Evolutionary conservation across 2,797 vertebrate species (phyloP).

Genomic region (Luscinia megarhynchos): DNA sequence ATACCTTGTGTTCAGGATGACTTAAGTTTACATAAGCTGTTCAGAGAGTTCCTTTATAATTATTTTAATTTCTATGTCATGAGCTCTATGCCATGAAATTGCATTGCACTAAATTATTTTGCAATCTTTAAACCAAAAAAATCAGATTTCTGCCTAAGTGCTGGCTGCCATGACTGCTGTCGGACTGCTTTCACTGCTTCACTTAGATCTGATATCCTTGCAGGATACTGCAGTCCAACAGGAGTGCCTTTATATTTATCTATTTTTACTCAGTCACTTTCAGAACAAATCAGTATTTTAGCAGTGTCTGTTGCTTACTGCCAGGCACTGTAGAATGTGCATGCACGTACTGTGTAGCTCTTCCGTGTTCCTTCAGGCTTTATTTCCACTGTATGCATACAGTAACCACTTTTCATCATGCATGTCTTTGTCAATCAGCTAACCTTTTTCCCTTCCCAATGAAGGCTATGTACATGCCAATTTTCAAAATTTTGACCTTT

Average conservation of each 20-base stretch:
- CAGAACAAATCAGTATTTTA: constrained; percentile 63
- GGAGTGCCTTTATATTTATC: background rate
- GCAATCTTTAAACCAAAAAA: background rate
- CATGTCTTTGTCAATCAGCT: constrained; percentile 62
- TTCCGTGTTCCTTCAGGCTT: constrained; percentile 38
- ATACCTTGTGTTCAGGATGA: background rate
- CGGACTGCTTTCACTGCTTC: background rate
- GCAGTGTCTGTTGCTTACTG: constrained; percentile 17
- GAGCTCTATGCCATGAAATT: background rate
- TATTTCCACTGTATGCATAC: constrained; percentile 56
- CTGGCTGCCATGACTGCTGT: background rate
- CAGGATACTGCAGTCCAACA: background rate
- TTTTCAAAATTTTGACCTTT: background rate
- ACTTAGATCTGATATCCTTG: background rate
- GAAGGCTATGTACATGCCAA: background rate
- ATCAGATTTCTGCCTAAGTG: background rate
- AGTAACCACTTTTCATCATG: constrained; percentile 56
- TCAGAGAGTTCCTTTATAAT: background rate
- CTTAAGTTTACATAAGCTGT: background rate
- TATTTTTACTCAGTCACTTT: constrained; percentile 62
- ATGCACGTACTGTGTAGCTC: constrained; percentile 48
- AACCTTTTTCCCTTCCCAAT: constrained; percentile 12
- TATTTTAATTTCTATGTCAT: background rate
- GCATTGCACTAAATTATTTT: background rate
- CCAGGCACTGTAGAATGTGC: constrained; percentile 34